Base-by-base conservation (phyloP, 2,113 vertebrate genomes). In the Nesogale talazaci region DNA sequence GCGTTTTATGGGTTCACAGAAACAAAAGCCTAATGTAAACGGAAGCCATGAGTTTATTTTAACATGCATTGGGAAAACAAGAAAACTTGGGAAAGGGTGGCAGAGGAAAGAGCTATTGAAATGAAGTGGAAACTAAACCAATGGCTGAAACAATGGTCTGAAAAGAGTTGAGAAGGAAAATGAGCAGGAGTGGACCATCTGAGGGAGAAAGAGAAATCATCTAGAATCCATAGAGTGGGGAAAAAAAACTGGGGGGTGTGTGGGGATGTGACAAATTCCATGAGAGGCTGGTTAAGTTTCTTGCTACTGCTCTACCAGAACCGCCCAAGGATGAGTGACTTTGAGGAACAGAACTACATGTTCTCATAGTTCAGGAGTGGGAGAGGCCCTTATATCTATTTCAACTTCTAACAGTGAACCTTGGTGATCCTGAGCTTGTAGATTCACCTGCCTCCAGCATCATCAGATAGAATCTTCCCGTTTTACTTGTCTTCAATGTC, bases 121-220 rank as follows among this genome's bases (percentile, higher is more conserved):
- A 65, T 65, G 20, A 77, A 72, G 65, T 82, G 74, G 46, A 88
- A 86, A 88, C 65, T 46, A 77, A 83, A 23, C 63, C 40, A 76
- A 63, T 65, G 25, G 27, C 38, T 70, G 77, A 25, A 65, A 88
- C 0, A 82, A 31, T 20, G 82, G 27, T 36, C 63, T 69, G 29
- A 56, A 90, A 76, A 72, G 88, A 86, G 12, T n/a, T 79, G 1
- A 63, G 59, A 27, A 87, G 69, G 40, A 16, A 20, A 88, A 74
- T 61, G 59, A 59, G 22, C 59, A 7, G 2, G 59, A 61, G 22
- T 14, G 11, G 86, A 59, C 29, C 92, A 67, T 52, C 31, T 72
- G 70, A 67, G 12, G 38, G 29, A 72, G 27, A 25, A 52, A 29
- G 84, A 42, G 76, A 94, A 72, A 69, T 34, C 4, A 72, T 5